Evolutionary conservation across 2,797 vertebrate species (phyloP).

Genomic region (Cynopterus sphinx): DNA sequence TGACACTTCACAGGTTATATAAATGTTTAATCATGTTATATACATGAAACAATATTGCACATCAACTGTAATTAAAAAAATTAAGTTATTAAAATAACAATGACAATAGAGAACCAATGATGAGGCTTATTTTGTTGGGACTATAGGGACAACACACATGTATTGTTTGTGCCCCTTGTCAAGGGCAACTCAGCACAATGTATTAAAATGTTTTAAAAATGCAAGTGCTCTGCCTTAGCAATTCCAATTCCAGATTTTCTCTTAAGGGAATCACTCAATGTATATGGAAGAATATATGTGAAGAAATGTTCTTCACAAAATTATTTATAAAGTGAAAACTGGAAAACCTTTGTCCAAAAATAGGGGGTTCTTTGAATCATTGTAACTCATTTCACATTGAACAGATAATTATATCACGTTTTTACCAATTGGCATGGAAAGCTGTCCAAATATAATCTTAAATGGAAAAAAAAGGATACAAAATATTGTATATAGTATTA

Average conservation of each 20-base stretch:
- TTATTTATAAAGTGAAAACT: conserved; percentile 30
- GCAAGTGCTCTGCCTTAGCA: neutral
- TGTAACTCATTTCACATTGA: neutral
- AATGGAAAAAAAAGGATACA: neutral
- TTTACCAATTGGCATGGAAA: neutral
- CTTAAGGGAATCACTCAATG: neutral
- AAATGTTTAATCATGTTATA: no score
- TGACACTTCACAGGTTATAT: no score
- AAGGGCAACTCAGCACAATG: neutral
- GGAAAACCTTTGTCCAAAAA: neutral
- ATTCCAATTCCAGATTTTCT: conserved; percentile 30
- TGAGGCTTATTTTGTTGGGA: neutral
- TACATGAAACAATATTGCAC: no score
- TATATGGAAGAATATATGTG: neutral
- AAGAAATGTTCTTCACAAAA: neutral
- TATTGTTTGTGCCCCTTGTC: neutral
- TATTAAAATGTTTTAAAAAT: conserved; percentile 23
- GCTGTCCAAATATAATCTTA: conserved; percentile 8
- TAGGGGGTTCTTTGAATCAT: neutral
- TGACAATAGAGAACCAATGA: neutral
- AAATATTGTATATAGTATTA: neutral
- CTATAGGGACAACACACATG: neutral
- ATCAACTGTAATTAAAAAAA: no score
- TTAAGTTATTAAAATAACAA: no score
- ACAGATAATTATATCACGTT: neutral